These are phyloP conservation scores for Pituophis catenifer DNA, from an alignment of 2,113 vertebrate genomes.

Conservation along the genomic window DNA sequence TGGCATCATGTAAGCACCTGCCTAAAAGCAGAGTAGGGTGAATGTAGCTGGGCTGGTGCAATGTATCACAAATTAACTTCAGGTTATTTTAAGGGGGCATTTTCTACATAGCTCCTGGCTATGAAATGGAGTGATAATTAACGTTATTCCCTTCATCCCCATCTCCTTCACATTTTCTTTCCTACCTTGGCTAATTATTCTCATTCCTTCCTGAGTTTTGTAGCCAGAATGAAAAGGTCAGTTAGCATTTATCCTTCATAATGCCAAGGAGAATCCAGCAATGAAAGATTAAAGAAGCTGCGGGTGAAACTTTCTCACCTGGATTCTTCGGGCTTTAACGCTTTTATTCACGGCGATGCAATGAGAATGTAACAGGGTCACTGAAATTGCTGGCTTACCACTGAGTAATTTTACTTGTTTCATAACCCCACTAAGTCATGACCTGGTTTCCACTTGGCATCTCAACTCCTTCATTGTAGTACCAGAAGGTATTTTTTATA, in stretches of 20 bases:
- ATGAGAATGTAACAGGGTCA: no score
- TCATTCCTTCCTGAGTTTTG: background rate
- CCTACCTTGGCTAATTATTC: constrained; percentile 1
- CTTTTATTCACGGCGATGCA: background rate
- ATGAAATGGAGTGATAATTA: constrained; percentile 1
- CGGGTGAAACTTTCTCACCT: background rate
- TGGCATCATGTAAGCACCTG: background rate
- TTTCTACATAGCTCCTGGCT: background rate
- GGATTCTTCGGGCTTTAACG: background rate
- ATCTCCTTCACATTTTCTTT: background rate
- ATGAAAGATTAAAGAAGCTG: background rate
- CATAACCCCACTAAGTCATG: background rate
- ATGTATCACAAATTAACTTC: constrained; percentile 32
- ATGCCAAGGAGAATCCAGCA: background rate
- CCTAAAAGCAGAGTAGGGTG: background rate
- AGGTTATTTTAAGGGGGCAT: background rate
- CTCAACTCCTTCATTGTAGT: background rate
- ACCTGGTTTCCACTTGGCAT: background rate
- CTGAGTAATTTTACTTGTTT: background rate
- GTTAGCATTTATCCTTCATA: background rate
- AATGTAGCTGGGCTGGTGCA: constrained; percentile 3
- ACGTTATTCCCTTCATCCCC: background rate
- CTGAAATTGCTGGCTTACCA: background rate
- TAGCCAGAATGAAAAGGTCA: background rate
- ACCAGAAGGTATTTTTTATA: background rate